Percentiles rank a stretch among this genome's conserved stretches.
These are phyloP conservation scores for Eubasilissa splendida DNA, from an alignment of 2,888 invertebrate species.

Conservation along the genomic window DNA sequence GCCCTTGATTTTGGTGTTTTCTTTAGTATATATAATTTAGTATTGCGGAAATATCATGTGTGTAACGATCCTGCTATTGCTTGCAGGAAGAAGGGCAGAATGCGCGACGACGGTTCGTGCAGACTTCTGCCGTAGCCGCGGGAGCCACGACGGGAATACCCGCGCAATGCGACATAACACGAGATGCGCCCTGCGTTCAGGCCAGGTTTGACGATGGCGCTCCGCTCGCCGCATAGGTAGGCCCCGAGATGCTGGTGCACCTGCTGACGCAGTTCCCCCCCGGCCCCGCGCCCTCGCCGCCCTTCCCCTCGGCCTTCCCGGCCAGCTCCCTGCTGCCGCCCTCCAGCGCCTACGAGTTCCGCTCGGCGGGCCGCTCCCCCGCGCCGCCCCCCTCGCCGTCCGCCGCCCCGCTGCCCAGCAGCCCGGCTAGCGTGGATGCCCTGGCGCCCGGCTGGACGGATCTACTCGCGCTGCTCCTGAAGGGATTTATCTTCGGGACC, in stretches of 20 bases:
- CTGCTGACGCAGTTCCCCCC: constrained; percentile 50
- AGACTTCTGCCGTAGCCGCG: too few relatives aligned
- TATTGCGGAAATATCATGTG: too few relatives aligned
- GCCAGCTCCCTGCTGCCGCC: constrained; percentile 31
- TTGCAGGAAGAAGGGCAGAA: too few relatives aligned
- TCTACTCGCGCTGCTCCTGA: constrained; percentile 76
- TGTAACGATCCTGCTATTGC: too few relatives aligned
- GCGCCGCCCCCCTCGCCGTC: constrained; percentile 36
- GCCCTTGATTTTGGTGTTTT: too few relatives aligned
- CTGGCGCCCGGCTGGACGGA: constrained; percentile 67
- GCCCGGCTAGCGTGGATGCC: constrained; percentile 47
- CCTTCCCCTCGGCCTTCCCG: constrained; percentile 30
- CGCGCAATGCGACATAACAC: too few relatives aligned
- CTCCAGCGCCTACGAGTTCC: constrained; percentile 47
- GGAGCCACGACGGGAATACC: too few relatives aligned
- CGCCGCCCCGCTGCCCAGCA: constrained; percentile 45
- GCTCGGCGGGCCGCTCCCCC: constrained; percentile 27
- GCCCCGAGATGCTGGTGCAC: constrained; percentile 46
- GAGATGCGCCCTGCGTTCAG: too few relatives aligned
- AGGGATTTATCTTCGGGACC: constrained; percentile 85
- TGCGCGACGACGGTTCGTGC: too few relatives aligned
- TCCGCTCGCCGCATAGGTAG: constrained; percentile 11
- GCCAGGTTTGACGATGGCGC: background rate
- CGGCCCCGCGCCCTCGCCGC: constrained; percentile 35
- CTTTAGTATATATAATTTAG: too few relatives aligned